These are phyloP conservation scores for Thaumetopoea pityocampa DNA, from an alignment of 1,140 invertebrate species.

Conservation along the genomic window DNA sequence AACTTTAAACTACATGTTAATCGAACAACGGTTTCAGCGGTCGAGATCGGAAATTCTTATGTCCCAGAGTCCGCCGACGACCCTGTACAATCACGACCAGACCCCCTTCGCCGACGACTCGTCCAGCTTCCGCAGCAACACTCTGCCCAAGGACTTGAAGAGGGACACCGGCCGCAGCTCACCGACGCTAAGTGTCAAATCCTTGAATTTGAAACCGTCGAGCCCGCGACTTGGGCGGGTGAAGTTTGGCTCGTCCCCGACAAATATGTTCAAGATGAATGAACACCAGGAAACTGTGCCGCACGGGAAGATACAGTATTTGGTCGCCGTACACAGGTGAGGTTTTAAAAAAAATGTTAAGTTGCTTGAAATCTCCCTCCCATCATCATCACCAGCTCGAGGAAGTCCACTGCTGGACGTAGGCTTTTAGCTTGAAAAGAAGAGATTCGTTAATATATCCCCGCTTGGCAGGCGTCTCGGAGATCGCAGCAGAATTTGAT, in stretches of 20 bases:
- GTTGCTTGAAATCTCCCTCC: too few species aligned
- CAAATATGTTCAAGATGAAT: constrained; percentile 33
- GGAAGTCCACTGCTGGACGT: too few species aligned
- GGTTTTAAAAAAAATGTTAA: too few species aligned
- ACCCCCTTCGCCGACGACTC: background rate
- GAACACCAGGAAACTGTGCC: constrained; percentile 1
- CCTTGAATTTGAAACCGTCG: constrained; percentile 22
- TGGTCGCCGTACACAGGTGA: constrained; percentile 82
- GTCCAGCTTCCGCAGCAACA: constrained; percentile 15
- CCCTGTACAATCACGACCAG: constrained; percentile 24
- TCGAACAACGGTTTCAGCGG: constrained; percentile 36
- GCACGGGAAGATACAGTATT: constrained; percentile 66
- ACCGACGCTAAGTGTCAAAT: constrained; percentile 28
- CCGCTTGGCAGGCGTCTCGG: too few species aligned
- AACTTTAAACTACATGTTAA: constrained; percentile 17
- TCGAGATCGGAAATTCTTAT: constrained; percentile 51
- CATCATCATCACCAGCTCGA: too few species aligned
- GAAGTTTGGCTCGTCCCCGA: constrained; percentile 36
- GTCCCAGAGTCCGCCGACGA: constrained; percentile 40
- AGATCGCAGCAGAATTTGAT: too few species aligned
- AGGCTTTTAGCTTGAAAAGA: too few species aligned
- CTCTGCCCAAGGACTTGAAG: constrained; percentile 20
- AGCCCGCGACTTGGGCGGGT: constrained; percentile 21
- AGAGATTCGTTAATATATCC: too few species aligned
- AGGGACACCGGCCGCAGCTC: constrained; percentile 15